Percentiles rank a stretch among this genome's conserved stretches.
phyloP scores from a whole-genome alignment of 23 tunicate species.

The Botrylloides violaceus region DNA sequence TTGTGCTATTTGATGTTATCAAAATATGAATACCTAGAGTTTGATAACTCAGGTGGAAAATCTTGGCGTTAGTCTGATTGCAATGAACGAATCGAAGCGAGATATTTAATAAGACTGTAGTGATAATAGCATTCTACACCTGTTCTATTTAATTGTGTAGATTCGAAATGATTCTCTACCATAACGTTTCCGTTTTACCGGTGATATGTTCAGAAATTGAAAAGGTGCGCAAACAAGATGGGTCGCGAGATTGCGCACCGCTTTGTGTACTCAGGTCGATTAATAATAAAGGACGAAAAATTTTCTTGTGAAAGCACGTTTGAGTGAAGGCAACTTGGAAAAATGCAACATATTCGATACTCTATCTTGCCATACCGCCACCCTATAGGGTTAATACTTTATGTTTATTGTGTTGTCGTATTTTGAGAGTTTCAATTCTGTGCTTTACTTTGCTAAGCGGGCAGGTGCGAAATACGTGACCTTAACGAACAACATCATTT shows the following conservation, averaged over 20 bases:
- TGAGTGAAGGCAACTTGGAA: neutral
- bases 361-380: neutral
- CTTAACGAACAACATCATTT: neutral
- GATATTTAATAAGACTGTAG: neutral
- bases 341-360: neutral
- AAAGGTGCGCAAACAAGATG: conserved; percentile 27
- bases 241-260: conserved; percentile 31
- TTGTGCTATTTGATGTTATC: too few species aligned
- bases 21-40: neutral
- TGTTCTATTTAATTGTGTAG: conserved; percentile 25
- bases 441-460: neutral
- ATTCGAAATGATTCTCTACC: conserved; percentile 5
- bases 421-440: conserved; percentile 1
- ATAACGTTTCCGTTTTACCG: conserved; percentile 16
- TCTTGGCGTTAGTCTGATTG: neutral
- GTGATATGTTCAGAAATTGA: conserved; percentile 1
- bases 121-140: conserved; percentile 18
- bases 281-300: conserved; percentile 11
- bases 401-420: conserved; percentile 1
- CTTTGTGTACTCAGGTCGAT: conserved; percentile 23
- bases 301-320: conserved; percentile 1
- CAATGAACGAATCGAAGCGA: neutral
- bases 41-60: neutral
- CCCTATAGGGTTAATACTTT: neutral
- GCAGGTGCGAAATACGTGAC: conserved; percentile 30